Percentiles rank a stretch among this genome's conserved stretches.
Evolutionary conservation across 2,113 vertebrate genomes (phyloP).

Genomic region (Sialia sialis): DNA sequence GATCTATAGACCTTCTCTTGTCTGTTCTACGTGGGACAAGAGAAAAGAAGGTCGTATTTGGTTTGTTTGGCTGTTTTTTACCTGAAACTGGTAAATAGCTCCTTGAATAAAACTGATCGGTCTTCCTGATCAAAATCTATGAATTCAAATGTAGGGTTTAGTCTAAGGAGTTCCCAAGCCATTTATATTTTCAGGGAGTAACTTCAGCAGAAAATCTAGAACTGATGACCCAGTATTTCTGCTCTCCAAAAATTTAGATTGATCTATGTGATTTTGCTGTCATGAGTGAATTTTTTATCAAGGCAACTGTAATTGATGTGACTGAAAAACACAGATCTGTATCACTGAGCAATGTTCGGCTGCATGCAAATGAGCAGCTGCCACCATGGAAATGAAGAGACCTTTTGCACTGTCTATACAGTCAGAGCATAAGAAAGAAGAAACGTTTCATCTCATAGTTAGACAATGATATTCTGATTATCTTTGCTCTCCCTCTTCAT

Average conservation of each 20-base stretch:
- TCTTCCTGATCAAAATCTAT: not conserved
- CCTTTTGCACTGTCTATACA: not conserved
- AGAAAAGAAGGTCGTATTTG: not conserved
- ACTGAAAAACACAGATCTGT: not conserved
- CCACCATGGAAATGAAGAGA: not conserved
- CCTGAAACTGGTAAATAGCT: not conserved
- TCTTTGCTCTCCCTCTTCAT: not conserved
- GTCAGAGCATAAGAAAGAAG: not conserved
- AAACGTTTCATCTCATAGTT: not conserved
- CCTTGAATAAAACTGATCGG: not conserved
- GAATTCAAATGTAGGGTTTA: not conserved
- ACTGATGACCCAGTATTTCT: not conserved
- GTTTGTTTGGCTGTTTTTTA: not conserved
- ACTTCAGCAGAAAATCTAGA: not conserved
- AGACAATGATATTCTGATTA: not conserved
- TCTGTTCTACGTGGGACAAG: not conserved
- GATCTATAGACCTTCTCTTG: not conserved
- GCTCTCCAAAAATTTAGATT: not conserved
- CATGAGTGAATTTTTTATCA: not conserved
- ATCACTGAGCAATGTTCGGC: not conserved
- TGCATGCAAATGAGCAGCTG: not conserved
- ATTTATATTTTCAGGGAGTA: not conserved
- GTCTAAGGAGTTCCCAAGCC: not conserved
- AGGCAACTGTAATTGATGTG: not conserved
- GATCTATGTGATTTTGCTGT: not conserved